phyloP scores from a whole-genome alignment of 2,113 vertebrate species.

The Etheostoma spectabile region DNA sequence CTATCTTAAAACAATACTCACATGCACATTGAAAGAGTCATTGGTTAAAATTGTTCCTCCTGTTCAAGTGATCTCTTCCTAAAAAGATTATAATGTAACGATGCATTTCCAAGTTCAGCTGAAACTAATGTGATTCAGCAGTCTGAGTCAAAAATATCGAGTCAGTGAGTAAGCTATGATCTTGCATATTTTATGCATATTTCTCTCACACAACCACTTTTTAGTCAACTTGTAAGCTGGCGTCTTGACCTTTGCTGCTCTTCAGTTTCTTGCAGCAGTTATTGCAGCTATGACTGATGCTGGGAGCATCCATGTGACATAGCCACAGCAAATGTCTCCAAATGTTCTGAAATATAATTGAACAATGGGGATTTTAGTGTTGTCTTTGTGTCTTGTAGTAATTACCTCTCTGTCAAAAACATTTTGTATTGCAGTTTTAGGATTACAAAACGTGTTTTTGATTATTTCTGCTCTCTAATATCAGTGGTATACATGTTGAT shows the following conservation, averaged over 20 bases:
- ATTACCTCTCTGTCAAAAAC: background rate
- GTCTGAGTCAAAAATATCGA: background rate
- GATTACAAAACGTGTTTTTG: background rate
- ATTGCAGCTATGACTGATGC: background rate
- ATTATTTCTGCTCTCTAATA: background rate
- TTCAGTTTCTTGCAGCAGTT: background rate
- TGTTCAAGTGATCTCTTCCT: too few relatives aligned
- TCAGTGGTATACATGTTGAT: background rate
- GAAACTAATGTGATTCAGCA: background rate
- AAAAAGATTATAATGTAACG: background rate
- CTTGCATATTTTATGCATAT: background rate
- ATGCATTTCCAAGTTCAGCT: too few relatives aligned
- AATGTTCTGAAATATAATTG: background rate
- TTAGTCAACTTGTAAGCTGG: background rate
- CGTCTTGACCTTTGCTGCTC: background rate
- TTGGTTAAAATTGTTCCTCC: too few relatives aligned
- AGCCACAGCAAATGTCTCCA: background rate
- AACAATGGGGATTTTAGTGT: background rate
- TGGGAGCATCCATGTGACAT: background rate
- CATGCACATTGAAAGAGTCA: background rate
- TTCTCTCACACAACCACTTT: background rate
- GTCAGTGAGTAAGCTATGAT: background rate
- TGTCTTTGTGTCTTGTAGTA: background rate
- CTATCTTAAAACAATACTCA: background rate
- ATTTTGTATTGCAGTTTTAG: background rate